Base-by-base conservation (phyloP, 2,888 invertebrate genomes). In the Agrilus mali region DNA sequence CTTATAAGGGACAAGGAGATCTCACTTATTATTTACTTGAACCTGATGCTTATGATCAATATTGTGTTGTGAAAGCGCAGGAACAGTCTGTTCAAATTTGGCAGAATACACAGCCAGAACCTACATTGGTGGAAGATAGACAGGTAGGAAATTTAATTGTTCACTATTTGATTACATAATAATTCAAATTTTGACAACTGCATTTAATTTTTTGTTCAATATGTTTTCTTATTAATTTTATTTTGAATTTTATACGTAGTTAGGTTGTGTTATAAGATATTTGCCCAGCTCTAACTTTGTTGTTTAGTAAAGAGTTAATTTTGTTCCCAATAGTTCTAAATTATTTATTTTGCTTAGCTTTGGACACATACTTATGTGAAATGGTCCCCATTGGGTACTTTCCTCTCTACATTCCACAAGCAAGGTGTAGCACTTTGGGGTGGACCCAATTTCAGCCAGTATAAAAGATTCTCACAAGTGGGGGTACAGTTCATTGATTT, bases 341-440 rank as follows among this genome's bases (percentile, higher is more conserved):
- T 47, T 33, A 43, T 14, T 41, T 45, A 47, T 46, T 20, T 20
- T 20, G 20, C 4, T 7, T 56, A 92, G 88, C 78, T 86, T 54
- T 98, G 97, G 86, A 95, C 96, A 1, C 95, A 96, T 60, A 90
- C 92, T 0, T 90, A 93, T 55, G 88, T 95, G 2, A 84, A 88
- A 55, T 99, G 97, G 97, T 98, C 98, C 2, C 97, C 97, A 0
- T 71, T 93, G 33, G 98, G 98, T 37, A 95, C 95, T 0, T 98
- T 92, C 65, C 71, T 99, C 53, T 85, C 95, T 1, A 97, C 98
- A 0, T 93, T 96, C 71, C 98, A 99, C 62, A 83, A 84, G 66
- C 78, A 86, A 49, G 98, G 98, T 43, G 92, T 97, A 40, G 94
- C 92, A 0, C 72, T 99, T 37, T 98, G 98, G 98, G 97, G 94